Evolutionary conservation across 2,797 vertebrate genomes (phyloP).

Genomic region (Hapalemur alaotrensis): DNA sequence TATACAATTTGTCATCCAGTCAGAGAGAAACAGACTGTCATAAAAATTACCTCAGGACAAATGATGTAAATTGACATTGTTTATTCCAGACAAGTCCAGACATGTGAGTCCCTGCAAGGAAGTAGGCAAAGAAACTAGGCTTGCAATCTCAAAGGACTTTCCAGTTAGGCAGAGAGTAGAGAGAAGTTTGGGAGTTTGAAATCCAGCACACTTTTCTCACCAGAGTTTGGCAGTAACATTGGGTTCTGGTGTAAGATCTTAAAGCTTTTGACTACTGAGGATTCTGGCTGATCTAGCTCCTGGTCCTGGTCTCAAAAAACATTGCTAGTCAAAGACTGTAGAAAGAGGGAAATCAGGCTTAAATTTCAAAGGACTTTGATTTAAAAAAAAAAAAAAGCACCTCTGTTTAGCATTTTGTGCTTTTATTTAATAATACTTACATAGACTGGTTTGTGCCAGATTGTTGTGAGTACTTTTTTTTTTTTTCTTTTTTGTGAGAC

Average conservation of each 20-base stretch:
- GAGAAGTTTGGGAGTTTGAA: background rate
- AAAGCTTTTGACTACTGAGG: background rate
- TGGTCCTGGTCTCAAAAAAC: background rate
- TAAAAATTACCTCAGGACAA: background rate
- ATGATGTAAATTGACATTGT: background rate
- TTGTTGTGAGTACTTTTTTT: background rate
- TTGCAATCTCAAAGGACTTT: background rate
- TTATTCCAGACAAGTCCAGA: background rate
- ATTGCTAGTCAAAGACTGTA: background rate
- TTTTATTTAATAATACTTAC: background rate
- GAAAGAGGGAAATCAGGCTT: background rate
- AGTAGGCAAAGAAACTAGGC: background rate
- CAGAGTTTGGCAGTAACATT: background rate
- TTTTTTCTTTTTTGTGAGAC: no score
- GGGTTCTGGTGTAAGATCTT: background rate
- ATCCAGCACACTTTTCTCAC: background rate
- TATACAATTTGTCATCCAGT: background rate
- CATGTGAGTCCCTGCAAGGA: background rate
- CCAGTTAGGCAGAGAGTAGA: background rate
- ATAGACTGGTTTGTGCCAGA: background rate
- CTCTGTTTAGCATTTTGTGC: background rate
- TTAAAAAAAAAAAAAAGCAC: background rate
- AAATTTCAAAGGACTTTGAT: slow-evolving; percentile 14
- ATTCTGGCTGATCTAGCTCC: background rate
- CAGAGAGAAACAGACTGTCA: background rate